phyloP scores from a whole-genome alignment of 1,140 invertebrate species.

The Papilio xuthus region DNA sequence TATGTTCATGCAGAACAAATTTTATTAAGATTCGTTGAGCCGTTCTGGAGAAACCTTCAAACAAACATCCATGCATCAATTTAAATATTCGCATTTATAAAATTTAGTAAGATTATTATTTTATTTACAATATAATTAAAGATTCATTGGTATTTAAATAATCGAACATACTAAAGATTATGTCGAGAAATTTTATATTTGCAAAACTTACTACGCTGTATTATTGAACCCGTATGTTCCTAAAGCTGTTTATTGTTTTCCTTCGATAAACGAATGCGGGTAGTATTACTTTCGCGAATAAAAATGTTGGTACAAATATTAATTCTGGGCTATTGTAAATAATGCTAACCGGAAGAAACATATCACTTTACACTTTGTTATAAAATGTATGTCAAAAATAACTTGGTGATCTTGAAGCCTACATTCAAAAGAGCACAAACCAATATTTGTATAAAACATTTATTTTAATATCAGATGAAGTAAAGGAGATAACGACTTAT shows the following conservation, averaged over 20 bases:
- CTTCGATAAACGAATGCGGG: neutral
- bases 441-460: slow-evolving; percentile 19
- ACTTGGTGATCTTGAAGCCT: neutral
- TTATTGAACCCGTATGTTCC: neutral
- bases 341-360: neutral
- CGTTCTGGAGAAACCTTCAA: too few species aligned
- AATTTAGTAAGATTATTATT: too few species aligned
- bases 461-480: slow-evolving; percentile 32
- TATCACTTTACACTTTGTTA: neutral
- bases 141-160: too few species aligned
- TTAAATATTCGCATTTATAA: too few species aligned
- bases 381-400: neutral
- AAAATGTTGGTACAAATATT: neutral
- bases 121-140: too few species aligned
- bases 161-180: too few species aligned
- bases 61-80: too few species aligned
- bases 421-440: neutral
- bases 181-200: neutral
- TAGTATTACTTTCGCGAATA: neutral
- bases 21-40: too few species aligned
- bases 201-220: neutral
- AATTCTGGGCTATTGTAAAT: neutral
- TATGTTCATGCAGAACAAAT: too few species aligned
- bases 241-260: too few species aligned
- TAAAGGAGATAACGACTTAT: neutral